Conservation (phyloP, 2,888 invertebrate genomes). For the Synanthedon tipuliformis region DNA sequence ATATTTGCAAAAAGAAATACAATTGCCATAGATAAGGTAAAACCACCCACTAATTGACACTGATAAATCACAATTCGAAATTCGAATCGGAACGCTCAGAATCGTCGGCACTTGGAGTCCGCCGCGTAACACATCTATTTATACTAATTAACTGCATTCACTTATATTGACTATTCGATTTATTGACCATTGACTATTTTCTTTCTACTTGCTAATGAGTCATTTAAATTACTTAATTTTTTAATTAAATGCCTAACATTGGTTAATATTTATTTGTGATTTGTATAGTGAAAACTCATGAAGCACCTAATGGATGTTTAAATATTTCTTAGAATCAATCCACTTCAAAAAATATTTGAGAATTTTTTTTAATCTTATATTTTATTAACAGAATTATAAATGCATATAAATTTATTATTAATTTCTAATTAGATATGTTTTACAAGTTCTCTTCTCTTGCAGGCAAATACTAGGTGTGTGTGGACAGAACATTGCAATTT, state of each 20-base stretch:
- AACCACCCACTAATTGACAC: constrained; percentile 22
- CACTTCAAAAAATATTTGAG: neutral
- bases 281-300: neutral
- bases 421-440: no score
- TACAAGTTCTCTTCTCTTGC: no score
- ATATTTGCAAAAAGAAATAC: neutral
- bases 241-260: neutral
- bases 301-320: neutral
- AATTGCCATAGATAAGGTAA: constrained; percentile 14
- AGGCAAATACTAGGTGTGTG: no score
- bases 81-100: neutral
- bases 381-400: no score
- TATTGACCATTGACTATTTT: constrained; percentile 22
- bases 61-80: constrained; percentile 19
- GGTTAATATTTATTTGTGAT: neutral
- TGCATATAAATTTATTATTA: no score
- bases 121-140: constrained; percentile 4
- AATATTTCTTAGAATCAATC: neutral
- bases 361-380: no score
- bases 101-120: constrained; percentile 2
- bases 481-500: no score
- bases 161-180: constrained; percentile 23
- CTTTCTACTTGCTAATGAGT: constrained; percentile 4
- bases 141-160: constrained; percentile 3
- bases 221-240: neutral